Evolutionary conservation across 1,140 invertebrate genomes (phyloP), one percentile per base, ranked within the genome.

Genomic region (Anthonomus grandis): DNA sequence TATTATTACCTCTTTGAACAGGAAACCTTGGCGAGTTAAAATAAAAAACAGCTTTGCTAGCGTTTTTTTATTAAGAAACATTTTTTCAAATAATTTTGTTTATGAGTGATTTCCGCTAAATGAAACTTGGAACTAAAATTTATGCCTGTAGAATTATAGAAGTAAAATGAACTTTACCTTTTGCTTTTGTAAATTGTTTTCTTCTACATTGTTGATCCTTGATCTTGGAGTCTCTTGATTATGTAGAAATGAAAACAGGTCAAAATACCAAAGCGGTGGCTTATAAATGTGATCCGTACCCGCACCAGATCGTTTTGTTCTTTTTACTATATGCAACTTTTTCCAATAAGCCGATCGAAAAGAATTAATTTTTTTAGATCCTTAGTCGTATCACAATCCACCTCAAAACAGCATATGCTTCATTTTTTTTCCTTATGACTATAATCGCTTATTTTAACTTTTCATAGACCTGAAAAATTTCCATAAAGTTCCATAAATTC

Each of bases 311-410:
- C 36, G 48, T 37, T 25, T 38, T 9, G 63, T 64, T 4, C 64
- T 47, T 23, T 56, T 48, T 13, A 70, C 58, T 59, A 74, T 75
- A 62, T 68, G 63, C 12, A 48, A 48, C 23, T 55, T 44, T 36
- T 55, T 55, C 4, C 52, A 34, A 44, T 51, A 51, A 41, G 41
- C 48, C 15, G n/a, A 69, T 10, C 67, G 50, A n/a, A 71, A 45
- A 0, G 59, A 63, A 56, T 72, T 71, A 71, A 71, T 50, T 70
- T 71, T 25, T 63, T 56, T 18, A 63, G 64, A 3, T 69, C 67
- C 44, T 37, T 69, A 63, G 8, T 63, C 44, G 21, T 60, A 45
- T 46, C 70, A 31, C 27, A n/a, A 31, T 70, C 0, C 56, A 48
- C 1, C 69, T 52, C 17, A 73, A 64, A 8, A 41, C 31, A 0